Evolutionary conservation across 2,888 invertebrate species (phyloP), one percentile per base, ranked within the genome.

Genomic region (Schrankia costaestrigalis): DNA sequence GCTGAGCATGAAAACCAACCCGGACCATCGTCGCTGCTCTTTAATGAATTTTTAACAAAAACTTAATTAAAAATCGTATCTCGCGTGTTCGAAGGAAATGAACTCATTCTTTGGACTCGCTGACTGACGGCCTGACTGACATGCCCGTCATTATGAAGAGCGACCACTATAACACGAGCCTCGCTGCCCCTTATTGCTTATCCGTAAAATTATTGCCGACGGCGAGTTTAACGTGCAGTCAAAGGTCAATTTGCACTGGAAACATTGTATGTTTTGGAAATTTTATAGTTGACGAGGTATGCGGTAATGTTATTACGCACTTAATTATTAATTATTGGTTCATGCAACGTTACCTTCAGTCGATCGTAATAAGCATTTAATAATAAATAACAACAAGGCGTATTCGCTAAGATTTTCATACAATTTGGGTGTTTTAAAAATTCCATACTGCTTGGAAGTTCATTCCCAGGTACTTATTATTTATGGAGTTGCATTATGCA

Each of bases 1-100:
- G 46, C 35, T 46, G 61, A 58, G 69, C 50, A 62, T 61, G 57
- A 64, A 72, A 65, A 71, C 63, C 63, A 70, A 66, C 67, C 65
- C 69, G 64, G 65, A 64, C 63, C 71, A 68, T 63, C 73, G 71
- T 74, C 73, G 74, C 64, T 63, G 77, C 69, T 72, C 66, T 76
- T 78, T 84, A 84, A 86, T 86, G 84, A 82, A 78, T 83, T 87
- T 85, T 79, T 78, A 86, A 84, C 85, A 85, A 85, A 87, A 86
- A 86, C 85, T 84, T 87, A 87, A 87, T 87, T 87, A 86, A 87
- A 87, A 85, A 85, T 80, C 76, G 82, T 86, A 84, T 86, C 85
- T 84, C 76, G 74, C 77, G 75, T 79, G 83, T 78, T 80, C 79
- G 78, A 79, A 86, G 86, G 86, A 87, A 87, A 87, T 87, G 86